A percentile compares a stretch with the other conserved stretches of the same genome.
phyloP scores from a whole-genome alignment of 2,113 vertebrate species.

The Thomomys bottae region DNA sequence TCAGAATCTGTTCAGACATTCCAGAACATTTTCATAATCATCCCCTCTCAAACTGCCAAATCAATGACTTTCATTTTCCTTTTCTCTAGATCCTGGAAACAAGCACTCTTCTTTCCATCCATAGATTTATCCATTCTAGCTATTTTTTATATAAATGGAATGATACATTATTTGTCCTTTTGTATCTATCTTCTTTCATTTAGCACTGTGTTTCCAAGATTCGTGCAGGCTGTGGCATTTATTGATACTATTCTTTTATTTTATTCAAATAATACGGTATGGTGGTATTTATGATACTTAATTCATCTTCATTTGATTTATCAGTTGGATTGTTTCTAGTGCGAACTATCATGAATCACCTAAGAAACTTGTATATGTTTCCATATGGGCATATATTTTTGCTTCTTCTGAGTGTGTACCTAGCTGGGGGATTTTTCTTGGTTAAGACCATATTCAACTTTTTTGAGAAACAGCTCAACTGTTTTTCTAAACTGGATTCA shows the following conservation, averaged over 20 bases:
- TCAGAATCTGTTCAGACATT: not conserved
- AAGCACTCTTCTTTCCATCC: not conserved
- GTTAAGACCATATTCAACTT: not conserved
- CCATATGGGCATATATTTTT: not conserved
- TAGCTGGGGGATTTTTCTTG: not conserved
- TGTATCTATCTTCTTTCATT: not conserved
- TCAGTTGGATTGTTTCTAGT: not conserved
- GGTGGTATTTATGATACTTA: not conserved
- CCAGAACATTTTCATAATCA: not conserved
- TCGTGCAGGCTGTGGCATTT: not conserved
- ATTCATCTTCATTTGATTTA: not conserved
- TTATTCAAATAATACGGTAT: not conserved
- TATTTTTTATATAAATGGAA: not conserved
- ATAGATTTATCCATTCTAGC: not conserved
- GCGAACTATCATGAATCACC: not conserved
- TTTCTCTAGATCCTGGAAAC: not conserved
- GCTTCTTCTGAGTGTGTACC: not conserved
- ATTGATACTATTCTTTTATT: not conserved
- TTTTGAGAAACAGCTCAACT: constrained; percentile 23
- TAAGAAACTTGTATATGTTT: not conserved
- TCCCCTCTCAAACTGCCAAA: not conserved
- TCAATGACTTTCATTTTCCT: not conserved
- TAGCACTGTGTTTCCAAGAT: not conserved
- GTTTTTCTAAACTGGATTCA: not conserved
- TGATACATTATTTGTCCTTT: not conserved